Evolutionary conservation across 1,140 invertebrate species (phyloP).

Genomic region (Tetranychus cinnabarinus): DNA sequence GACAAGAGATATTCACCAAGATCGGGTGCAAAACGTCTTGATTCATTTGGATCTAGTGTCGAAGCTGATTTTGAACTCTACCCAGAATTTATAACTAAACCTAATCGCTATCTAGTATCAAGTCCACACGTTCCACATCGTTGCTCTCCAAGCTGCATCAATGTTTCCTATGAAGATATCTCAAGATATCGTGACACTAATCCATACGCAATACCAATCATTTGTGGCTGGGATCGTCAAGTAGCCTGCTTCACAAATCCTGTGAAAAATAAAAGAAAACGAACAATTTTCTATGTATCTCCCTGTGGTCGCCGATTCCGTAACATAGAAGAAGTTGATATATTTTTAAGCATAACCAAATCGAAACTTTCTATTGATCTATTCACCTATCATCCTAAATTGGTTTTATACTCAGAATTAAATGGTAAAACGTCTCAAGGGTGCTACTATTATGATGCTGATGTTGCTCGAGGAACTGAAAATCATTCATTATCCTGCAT

Average conservation of each 20-base stretch:
- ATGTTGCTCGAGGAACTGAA: constrained; percentile 2
- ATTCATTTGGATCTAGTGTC: too few relatives aligned
- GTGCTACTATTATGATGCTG: neutral
- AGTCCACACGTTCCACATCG: neutral
- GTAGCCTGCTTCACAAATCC: neutral
- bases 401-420: neutral
- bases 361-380: neutral
- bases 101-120: neutral
- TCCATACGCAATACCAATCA: neutral
- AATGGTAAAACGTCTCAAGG: neutral
- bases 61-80: too few relatives aligned
- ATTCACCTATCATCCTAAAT: neutral
- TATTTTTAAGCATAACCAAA: neutral
- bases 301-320: neutral
- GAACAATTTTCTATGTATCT: neutral
- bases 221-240: neutral
- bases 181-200: neutral
- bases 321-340: neutral
- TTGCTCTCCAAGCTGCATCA: neutral
- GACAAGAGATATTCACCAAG: neutral
- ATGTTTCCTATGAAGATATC: neutral
- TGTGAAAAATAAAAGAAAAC: neutral
- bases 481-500: neutral
- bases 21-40: neutral
- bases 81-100: neutral